Evolutionary conservation across 2,113 vertebrate genomes (phyloP).

Genomic region (Centrocercus urophasianus): DNA sequence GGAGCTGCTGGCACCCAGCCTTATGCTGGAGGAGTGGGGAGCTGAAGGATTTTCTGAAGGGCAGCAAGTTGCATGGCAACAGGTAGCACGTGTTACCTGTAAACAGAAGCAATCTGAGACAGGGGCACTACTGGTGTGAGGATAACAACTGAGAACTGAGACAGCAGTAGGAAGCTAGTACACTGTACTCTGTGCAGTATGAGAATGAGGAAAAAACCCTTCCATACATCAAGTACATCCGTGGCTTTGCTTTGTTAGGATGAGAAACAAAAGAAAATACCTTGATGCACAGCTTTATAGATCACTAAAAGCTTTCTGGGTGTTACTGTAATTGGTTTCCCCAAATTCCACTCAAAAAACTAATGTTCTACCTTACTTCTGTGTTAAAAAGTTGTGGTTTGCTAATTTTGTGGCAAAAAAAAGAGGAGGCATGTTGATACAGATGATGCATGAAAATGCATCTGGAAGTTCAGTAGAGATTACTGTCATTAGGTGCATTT

Average conservation of each 20-base stretch:
- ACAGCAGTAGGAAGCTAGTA: neutral
- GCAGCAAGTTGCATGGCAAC: neutral
- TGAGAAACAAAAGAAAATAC: neutral
- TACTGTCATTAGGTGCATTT: neutral
- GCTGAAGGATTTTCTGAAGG: neutral
- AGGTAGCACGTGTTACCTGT: neutral
- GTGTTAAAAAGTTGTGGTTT: neutral
- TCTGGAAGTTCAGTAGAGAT: neutral
- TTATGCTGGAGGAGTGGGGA: neutral
- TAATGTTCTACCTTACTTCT: neutral
- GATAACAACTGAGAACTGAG: neutral
- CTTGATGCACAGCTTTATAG: conserved; percentile 19
- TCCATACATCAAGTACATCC: neutral
- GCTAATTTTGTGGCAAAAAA: neutral
- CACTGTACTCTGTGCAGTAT: neutral
- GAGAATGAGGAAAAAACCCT: accelerated
- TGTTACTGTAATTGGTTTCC: neutral
- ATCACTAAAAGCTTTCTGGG: neutral
- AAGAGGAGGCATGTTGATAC: neutral
- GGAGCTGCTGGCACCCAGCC: neutral
- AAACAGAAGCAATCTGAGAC: neutral
- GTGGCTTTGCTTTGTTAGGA: neutral
- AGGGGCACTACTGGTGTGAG: neutral
- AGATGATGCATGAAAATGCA: neutral
- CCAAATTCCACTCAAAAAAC: neutral